A percentile compares a stretch with the other conserved stretches of the same genome.
These are phyloP conservation scores for Lemur catta DNA, from an alignment of 2,797 vertebrate genomes.

Conservation along the genomic window DNA sequence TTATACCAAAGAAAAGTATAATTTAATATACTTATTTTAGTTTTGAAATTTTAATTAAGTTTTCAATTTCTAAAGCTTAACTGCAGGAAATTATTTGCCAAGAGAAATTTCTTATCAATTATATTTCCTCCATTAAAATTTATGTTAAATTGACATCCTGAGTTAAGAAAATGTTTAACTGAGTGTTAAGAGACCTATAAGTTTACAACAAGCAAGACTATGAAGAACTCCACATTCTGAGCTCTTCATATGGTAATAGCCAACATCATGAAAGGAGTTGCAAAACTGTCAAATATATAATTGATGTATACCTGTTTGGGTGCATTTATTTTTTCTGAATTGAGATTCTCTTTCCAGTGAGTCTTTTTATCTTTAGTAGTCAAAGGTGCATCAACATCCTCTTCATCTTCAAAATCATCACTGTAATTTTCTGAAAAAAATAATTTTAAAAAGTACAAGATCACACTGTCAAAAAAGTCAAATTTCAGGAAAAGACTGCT, in stretches of 20 bases:
- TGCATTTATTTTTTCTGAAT: slow-evolving; percentile 62
- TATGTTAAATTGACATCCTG: not conserved
- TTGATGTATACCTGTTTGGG: slow-evolving; percentile 65
- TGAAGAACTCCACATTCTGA: not conserved
- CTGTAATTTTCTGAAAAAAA: slow-evolving; percentile 83
- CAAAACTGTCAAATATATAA: not conserved
- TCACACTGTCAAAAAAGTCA: not conserved
- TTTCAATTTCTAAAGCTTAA: slow-evolving; percentile 35
- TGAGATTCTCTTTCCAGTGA: slow-evolving; percentile 48
- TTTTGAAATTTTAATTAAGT: slow-evolving; percentile 10
- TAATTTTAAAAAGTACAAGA: not conserved
- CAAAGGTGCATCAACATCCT: slow-evolving; percentile 65
- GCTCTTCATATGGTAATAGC: not conserved
- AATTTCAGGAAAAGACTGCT: not conserved
- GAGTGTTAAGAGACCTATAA: not conserved
- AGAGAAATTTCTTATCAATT: not conserved
- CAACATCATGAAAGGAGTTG: not conserved
- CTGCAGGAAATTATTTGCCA: not conserved
- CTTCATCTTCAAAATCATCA: slow-evolving; percentile 87
- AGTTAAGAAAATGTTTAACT: slow-evolving; percentile 22
- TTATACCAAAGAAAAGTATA: not conserved
- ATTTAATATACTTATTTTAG: not conserved
- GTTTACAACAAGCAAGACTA: not conserved
- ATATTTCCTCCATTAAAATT: not conserved
- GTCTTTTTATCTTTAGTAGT: slow-evolving; percentile 65